Conservation (phyloP, 2,797 vertebrate genomes). For the Galaxias olidus region DNA sequence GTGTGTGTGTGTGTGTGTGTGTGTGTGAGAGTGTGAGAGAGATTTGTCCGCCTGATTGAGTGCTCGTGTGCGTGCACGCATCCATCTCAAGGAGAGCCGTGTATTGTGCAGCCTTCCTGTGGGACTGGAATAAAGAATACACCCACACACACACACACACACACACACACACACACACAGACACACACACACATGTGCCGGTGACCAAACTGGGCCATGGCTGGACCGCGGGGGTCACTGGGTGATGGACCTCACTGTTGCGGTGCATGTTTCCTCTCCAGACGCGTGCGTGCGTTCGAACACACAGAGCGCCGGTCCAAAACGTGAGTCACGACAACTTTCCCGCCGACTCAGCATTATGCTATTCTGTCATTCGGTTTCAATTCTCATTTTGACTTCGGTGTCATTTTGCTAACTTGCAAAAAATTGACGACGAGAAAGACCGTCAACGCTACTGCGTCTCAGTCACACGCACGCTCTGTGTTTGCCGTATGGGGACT, state of each 20-base stretch:
- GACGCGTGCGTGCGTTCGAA: too few species aligned
- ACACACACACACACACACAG: conserved; percentile 9
- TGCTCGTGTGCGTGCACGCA: conserved; percentile 2
- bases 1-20: conserved; percentile 19
- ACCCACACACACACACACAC: conserved; percentile 33
- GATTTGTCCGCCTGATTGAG: conserved; percentile 24
- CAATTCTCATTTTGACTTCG: background rate
- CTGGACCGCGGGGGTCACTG: background rate
- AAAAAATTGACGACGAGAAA: background rate
- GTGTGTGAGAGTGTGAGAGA: conserved; percentile 13
- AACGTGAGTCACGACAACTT: too few species aligned
- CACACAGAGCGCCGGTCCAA: too few species aligned
- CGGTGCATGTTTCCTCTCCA: too few species aligned
- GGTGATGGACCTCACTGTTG: too few species aligned
- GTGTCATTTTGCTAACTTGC: background rate
- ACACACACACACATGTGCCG: conserved; percentile 16
- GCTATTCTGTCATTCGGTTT: background rate
- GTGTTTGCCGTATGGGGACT: conserved; percentile 39
- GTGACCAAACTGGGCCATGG: conserved; percentile 8
- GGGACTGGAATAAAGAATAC: conserved; percentile 59
- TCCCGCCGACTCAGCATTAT: background rate
- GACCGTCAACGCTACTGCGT: background rate
- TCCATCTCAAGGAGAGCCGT: conserved; percentile 55
- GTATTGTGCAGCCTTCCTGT: conserved; percentile 76
- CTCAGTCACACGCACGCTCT: background rate